Evolutionary conservation across 2,888 invertebrate species (phyloP), one percentile per base, ranked within the genome.

Genomic region (Trichopria drosophilae): DNA sequence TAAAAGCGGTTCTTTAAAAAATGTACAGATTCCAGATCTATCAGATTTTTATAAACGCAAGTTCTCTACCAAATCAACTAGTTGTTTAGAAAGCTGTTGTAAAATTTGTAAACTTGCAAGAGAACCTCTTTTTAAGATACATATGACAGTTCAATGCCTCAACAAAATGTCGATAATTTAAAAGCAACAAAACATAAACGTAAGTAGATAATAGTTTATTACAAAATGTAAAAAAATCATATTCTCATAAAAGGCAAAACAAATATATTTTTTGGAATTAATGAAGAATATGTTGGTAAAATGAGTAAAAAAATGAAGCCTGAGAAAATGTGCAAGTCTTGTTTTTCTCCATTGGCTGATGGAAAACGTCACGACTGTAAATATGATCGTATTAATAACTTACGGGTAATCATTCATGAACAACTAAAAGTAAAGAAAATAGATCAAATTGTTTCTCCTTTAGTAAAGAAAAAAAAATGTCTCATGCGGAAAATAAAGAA

Each of bases 361-460:
- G 39, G 39, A 39, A 23, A 26, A 39, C 16, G 23, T 24, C 24
- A 39, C 39, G 26, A 39, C 24, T 23, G 39, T 10, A 39, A 16
- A 15, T 39, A 23, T 26, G 16, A 7, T 16, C 24, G 24, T 26
- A 39, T 16, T 39, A 26, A 39, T 15, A 39, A 39, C 39, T 7
- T 39, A 16, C 23, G 26, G 39, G 16, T 3, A 16, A 24, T 39
- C 6, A 15, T 39, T 24, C n/a, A n/a, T n/a, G 24, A 16, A 39
- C 39, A 39, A 12, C 26, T 22, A 39, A 23, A 39, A 39, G 24
- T 26, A 26, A 39, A 39, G 26, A 16, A 12, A 26, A 23, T 24
- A 39, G 12, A 26, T 39, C 39, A 39, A 23, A 23, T 39, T 16
- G 39, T 39, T 39, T 39, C 39, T 39, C 26, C 39, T 39, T 12